A percentile compares a stretch with the other conserved stretches of the same genome.
These are phyloP conservation scores for Philaethria dido DNA, from an alignment of 2,888 invertebrate genomes.

Conservation along the genomic window DNA sequence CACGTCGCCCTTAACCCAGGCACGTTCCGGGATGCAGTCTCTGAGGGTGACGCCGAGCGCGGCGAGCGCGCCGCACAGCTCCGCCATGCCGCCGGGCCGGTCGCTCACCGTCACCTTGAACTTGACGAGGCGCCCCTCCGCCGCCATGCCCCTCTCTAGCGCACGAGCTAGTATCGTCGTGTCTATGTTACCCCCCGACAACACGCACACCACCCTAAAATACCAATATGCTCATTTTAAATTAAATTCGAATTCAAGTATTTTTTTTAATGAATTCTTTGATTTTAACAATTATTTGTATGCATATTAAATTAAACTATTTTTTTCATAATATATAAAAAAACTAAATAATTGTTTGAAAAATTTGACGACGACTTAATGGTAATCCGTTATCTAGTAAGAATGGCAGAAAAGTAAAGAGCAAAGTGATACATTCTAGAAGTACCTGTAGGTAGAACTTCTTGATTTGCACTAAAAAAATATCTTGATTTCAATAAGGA, in stretches of 20 bases:
- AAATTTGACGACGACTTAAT: too few relatives aligned
- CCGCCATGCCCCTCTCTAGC: slow-evolving; percentile 94
- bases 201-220: slow-evolving; percentile 89
- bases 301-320: too few relatives aligned
- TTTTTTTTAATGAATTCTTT: background rate
- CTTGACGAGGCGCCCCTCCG: slow-evolving; percentile 89
- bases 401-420: too few relatives aligned
- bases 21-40: slow-evolving; percentile 96
- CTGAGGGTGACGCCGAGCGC: slow-evolving; percentile 93
- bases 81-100: slow-evolving; percentile 93
- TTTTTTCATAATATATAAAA: too few relatives aligned
- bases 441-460: too few relatives aligned
- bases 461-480: too few relatives aligned
- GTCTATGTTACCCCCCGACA: slow-evolving; percentile 96
- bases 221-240: background rate
- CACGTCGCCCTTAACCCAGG: slow-evolving; percentile 95
- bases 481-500: too few relatives aligned
- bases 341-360: too few relatives aligned
- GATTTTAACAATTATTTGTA: too few relatives aligned
- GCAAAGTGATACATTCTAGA: too few relatives aligned
- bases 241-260: background rate
- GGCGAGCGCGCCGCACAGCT: slow-evolving; percentile 89
- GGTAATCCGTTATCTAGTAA: too few relatives aligned
- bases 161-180: slow-evolving; percentile 94
- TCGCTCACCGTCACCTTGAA: slow-evolving; percentile 88